Percentiles rank a stretch among this genome's conserved stretches.
Conservation (phyloP, 2,888 invertebrate genomes). For the Aleiodes testaceus region DNA sequence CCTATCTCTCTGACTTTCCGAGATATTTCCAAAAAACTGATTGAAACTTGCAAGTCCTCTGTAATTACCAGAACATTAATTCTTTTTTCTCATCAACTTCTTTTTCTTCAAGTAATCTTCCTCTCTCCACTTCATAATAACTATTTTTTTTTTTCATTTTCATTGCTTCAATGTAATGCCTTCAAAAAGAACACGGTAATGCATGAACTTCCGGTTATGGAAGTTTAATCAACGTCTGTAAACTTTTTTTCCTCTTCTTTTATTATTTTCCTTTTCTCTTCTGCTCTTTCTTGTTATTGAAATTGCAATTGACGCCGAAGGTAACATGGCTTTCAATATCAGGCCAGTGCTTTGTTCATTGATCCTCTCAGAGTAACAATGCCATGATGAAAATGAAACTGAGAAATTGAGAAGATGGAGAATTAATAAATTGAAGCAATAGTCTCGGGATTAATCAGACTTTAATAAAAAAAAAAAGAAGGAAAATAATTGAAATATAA, state of each 20-base stretch:
- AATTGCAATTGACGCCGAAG: constrained; percentile 21
- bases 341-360: constrained; percentile 13
- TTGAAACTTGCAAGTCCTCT: constrained; percentile 7
- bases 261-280: constrained; percentile 30
- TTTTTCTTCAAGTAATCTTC: background rate
- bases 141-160: constrained; percentile 2
- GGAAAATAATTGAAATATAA: no score
- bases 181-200: no score
- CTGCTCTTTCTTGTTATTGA: constrained; percentile 24
- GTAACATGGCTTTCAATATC: background rate
- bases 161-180: background rate
- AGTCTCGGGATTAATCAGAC: no score
- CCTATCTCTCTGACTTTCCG: no score
- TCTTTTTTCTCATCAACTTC: background rate
- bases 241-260: constrained; percentile 34
- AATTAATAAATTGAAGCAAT: constrained; percentile 15
- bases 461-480: background rate
- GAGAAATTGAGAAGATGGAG: background rate
- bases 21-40: background rate
- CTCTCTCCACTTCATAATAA: constrained; percentile 5
- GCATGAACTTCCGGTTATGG: no score
- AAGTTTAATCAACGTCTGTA: background rate
- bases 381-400: background rate
- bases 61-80: constrained; percentile 21
- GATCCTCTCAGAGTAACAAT: constrained; percentile 11